Percentiles rank a stretch among this genome's conserved stretches.
Conservation (phyloP, 2,113 vertebrate genomes). For the Leptobrachium leishanense region DNA sequence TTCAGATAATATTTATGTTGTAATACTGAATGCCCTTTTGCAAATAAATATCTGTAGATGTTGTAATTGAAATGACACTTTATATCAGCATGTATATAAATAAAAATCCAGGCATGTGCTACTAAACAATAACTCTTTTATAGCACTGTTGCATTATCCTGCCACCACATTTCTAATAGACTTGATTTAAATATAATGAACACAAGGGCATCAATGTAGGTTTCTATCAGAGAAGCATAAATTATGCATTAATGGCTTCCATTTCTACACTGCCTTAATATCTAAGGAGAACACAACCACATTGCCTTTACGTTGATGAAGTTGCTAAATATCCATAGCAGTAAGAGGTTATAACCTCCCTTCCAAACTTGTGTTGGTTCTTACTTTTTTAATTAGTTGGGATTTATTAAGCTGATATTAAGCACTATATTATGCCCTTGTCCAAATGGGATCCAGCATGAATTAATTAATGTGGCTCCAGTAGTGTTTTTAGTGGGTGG, state of each 20-base stretch:
- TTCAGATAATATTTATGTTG: no score
- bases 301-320: neutral
- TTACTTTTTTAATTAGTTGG: neutral
- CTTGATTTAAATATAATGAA: no score
- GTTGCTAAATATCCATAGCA: neutral
- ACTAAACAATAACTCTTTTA: no score
- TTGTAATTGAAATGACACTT: no score
- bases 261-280: neutral
- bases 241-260: neutral
- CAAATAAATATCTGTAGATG: no score
- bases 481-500: neutral
- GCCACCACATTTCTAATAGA: no score
- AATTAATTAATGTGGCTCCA: neutral
- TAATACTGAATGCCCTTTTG: no score
- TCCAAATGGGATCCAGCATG: neutral
- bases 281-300: neutral
- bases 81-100: no score
- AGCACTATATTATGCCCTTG: neutral
- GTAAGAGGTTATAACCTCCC: neutral
- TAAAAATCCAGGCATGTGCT: no score
- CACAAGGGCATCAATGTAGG: neutral
- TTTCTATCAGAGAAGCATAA: neutral
- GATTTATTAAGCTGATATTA: conserved; percentile 2
- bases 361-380: neutral
- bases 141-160: no score